Conservation (phyloP, 2,888 invertebrate genomes). For the Cybosia mesomella region DNA sequence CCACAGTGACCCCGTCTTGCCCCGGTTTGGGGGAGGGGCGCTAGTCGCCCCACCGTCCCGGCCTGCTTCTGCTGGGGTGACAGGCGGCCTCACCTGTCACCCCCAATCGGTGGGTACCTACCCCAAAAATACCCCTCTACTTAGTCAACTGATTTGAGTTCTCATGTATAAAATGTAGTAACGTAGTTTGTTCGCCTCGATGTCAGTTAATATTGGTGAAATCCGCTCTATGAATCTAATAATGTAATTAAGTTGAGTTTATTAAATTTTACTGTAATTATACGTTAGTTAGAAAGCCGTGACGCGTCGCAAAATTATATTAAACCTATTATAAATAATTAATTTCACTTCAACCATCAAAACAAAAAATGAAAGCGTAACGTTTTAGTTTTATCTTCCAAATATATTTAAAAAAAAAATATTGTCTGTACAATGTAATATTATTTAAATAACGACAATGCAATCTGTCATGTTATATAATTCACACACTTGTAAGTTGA, state of each 20-base stretch:
- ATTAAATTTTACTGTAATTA: neutral
- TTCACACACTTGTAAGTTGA: neutral
- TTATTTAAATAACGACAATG: neutral
- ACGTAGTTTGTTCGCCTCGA: neutral
- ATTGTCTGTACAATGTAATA: neutral
- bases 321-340: constrained; percentile 8
- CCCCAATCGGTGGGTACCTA: too few relatives aligned
- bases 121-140: too few relatives aligned
- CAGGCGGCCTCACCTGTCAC: too few relatives aligned
- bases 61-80: too few relatives aligned
- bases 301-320: constrained; percentile 13
- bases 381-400: constrained; percentile 6
- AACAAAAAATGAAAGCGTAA: constrained; percentile 20
- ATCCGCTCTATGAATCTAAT: neutral
- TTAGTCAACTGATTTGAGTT: neutral
- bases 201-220: neutral
- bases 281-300: constrained; percentile 18
- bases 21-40: too few relatives aligned
- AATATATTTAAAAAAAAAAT: constrained; percentile 12
- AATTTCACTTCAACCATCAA: constrained; percentile 10
- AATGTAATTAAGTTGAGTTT: neutral
- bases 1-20: too few relatives aligned
- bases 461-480: neutral
- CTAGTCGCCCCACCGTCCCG: too few relatives aligned
- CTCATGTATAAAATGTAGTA: neutral